Conservation (phyloP, 2,888 invertebrate genomes). For the Eueremaeus valkanovi region DNA sequence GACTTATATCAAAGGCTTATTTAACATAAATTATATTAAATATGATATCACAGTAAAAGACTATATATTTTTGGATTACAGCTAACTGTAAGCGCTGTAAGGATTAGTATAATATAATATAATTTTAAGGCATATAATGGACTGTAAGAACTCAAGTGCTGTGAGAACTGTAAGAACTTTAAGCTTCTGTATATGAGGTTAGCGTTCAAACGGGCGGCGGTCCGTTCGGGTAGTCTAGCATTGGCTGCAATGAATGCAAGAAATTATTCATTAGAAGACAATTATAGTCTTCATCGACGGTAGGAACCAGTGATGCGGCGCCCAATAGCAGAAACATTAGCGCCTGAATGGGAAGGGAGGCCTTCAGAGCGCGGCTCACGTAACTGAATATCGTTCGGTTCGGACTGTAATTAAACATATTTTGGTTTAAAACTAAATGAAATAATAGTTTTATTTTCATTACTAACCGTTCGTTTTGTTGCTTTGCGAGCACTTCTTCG, state of each 20-base stretch:
- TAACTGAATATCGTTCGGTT: constrained; percentile 61
- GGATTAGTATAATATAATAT: too few relatives aligned
- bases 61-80: constrained; percentile 19
- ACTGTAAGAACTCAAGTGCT: background rate
- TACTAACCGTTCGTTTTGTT: background rate
- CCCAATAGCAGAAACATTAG: constrained; percentile 87
- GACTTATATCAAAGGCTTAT: background rate
- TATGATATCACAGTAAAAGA: constrained; percentile 14
- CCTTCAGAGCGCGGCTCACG: constrained; percentile 81
- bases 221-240: constrained; percentile 84
- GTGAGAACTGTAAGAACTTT: too few relatives aligned
- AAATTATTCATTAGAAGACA: constrained; percentile 80
- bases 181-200: background rate
- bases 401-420: constrained; percentile 61
- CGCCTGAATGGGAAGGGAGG: constrained; percentile 90
- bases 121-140: too few relatives aligned
- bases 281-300: constrained; percentile 72
- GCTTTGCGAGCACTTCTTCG: background rate
- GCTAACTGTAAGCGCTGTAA: background rate
- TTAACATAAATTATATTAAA: background rate
- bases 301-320: constrained; percentile 84
- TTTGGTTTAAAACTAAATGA: too few relatives aligned
- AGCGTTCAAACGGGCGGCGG: constrained; percentile 77
- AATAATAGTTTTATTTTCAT: background rate
- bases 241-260: constrained; percentile 77